Evolutionary conservation across 2,113 vertebrate species (phyloP).

Genomic region (Oreamnos americanus): DNA sequence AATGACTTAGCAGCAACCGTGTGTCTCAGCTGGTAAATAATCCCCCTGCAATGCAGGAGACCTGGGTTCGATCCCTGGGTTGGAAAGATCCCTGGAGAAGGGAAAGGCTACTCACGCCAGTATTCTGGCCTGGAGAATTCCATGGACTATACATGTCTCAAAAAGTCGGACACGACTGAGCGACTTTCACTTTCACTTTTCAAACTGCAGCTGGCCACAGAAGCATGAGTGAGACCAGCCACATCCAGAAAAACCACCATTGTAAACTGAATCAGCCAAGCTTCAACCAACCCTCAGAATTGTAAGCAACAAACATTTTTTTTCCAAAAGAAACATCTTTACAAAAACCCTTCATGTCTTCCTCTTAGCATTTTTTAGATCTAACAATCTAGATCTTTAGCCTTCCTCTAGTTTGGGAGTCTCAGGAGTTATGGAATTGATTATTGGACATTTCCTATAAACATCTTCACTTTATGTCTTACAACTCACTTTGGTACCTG

Average conservation of each 20-base stretch:
- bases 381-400: not conserved
- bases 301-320: not conserved
- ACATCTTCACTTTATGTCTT: not conserved
- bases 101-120: not conserved
- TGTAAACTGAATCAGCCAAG: not conserved
- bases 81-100: not conserved
- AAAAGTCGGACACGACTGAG: accelerated
- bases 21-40: not conserved
- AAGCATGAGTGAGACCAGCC: not conserved
- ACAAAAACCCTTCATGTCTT: not conserved
- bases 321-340: not conserved
- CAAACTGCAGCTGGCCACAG: not conserved
- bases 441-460: not conserved
- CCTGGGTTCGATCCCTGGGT: not conserved
- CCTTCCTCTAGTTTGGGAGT: not conserved
- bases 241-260: not conserved
- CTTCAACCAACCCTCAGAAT: not conserved
- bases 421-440: not conserved
- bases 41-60: not conserved
- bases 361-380: not conserved
- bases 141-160: not conserved
- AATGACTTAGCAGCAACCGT: not conserved
- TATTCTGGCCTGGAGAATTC: not conserved
- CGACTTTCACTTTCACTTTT: not conserved
- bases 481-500: not conserved